Evolutionary conservation across 2,888 invertebrate genomes (phyloP).

Genomic region (Erebia palarica): DNA sequence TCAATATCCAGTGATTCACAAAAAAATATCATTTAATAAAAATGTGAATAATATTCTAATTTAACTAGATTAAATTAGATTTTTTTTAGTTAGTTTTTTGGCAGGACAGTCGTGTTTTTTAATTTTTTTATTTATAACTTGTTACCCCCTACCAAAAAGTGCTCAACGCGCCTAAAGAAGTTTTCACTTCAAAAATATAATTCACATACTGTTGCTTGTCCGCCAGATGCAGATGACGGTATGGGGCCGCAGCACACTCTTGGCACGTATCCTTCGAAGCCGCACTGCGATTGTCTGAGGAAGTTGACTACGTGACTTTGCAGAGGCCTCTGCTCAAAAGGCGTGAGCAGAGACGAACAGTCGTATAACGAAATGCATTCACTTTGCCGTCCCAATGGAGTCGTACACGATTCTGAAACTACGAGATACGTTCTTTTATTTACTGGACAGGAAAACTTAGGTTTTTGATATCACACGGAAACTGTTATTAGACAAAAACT

Average conservation of each 20-base stretch:
- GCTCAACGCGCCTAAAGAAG: too few species aligned
- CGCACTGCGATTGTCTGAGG: slow-evolving; percentile 80
- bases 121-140: too few species aligned
- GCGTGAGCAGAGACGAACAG: slow-evolving; percentile 66
- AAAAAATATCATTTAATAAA: too few species aligned
- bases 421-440: not conserved
- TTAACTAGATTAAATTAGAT: too few species aligned
- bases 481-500: too few species aligned
- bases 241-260: slow-evolving; percentile 80
- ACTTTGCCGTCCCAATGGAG: slow-evolving; percentile 68
- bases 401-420: slow-evolving; percentile 67
- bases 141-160: too few species aligned
- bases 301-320: slow-evolving; percentile 60
- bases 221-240: slow-evolving; percentile 42
- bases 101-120: too few species aligned
- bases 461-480: too few species aligned
- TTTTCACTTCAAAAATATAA: too few species aligned
- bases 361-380: slow-evolving; percentile 76
- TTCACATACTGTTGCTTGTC: slow-evolving; percentile 37
- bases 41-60: too few species aligned
- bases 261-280: slow-evolving; percentile 72
- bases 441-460: not conserved
- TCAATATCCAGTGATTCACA: too few species aligned
- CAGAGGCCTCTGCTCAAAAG: slow-evolving; percentile 68
- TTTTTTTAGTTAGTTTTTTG: too few species aligned